A percentile compares a stretch with the other conserved stretches of the same genome.
phyloP scores from a whole-genome alignment of 1,140 invertebrate genomes.

The Orchesella cincta region DNA sequence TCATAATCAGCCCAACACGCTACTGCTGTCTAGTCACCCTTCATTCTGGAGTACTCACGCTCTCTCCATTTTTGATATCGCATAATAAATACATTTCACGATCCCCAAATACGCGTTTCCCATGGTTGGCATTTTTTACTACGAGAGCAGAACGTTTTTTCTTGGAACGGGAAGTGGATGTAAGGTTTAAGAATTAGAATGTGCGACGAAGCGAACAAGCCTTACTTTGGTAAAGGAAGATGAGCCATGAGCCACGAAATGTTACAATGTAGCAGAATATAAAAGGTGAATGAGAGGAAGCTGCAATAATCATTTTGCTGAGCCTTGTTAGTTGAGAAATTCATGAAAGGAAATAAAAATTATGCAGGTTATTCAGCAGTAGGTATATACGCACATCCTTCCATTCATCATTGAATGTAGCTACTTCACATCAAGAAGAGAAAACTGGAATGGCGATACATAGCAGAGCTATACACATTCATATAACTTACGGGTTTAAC shows the following conservation, averaged over 20 bases:
- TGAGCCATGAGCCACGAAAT: background rate
- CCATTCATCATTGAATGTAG: background rate
- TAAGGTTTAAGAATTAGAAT: background rate
- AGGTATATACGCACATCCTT: background rate
- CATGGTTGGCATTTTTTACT: too few species aligned
- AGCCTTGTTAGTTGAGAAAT: background rate
- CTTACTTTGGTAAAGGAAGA: background rate
- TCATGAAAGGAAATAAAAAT: slow-evolving; percentile 6
- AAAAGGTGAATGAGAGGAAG: background rate
- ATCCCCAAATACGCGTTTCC: too few species aligned
- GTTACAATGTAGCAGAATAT: background rate
- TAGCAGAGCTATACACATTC: too few species aligned
- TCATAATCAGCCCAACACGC: background rate
- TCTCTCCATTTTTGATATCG: too few species aligned
- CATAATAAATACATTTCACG: too few species aligned
- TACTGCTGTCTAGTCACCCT: background rate
- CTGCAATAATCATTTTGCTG: background rate
- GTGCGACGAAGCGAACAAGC: background rate
- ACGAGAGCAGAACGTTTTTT: background rate
- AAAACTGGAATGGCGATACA: too few species aligned
- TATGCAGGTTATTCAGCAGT: background rate
- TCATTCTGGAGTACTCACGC: background rate
- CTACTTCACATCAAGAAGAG: too few species aligned
- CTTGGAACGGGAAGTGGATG: slow-evolving; percentile 11
- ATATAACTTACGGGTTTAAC: too few species aligned